These are phyloP conservation scores for Ceratotherium simum DNA, from an alignment of 2,113 vertebrate genomes.

Conservation along the genomic window DNA sequence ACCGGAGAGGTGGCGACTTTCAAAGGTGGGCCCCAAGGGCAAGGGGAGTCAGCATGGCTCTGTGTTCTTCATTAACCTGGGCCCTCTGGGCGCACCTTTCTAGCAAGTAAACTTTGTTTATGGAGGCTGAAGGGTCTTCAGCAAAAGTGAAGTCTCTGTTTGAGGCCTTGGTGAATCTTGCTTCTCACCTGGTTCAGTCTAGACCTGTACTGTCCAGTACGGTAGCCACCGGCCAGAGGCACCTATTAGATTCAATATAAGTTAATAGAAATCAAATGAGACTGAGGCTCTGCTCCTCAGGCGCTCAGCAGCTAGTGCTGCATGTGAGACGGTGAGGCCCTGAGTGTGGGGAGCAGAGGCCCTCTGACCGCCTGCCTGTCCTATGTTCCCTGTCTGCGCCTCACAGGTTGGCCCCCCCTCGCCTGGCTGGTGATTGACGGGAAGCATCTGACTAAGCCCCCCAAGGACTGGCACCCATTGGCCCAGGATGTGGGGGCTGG, in stretches of 20 bases:
- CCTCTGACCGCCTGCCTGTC: not conserved
- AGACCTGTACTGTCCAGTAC: rapidly evolving
- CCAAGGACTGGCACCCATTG: constrained; percentile 95
- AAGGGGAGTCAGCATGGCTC: not conserved
- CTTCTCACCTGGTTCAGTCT: not conserved
- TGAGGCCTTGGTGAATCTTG: not conserved
- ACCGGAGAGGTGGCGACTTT: constrained; percentile 96
- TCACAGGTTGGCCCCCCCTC: constrained; percentile 95
- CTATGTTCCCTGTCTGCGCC: not conserved
- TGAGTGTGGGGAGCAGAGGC: not conserved
- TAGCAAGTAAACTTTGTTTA: too few species aligned
- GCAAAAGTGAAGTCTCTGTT: not conserved
- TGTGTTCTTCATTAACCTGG: not conserved
- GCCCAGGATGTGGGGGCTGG: constrained; percentile 90
- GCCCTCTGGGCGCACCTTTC: not conserved
- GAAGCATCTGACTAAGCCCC: constrained; percentile 95
- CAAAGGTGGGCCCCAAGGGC: constrained; percentile 89
- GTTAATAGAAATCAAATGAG: not conserved
- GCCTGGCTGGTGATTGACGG: constrained; percentile 98
- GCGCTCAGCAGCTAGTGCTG: rapidly evolving
- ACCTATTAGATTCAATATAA: not conserved
- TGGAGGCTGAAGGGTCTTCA: not conserved
- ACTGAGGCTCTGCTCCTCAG: not conserved
- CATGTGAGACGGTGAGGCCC: rapidly evolving
- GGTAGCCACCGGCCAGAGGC: not conserved